Conservation (phyloP, 2,888 invertebrate genomes). For the Pteria penguin region DNA sequence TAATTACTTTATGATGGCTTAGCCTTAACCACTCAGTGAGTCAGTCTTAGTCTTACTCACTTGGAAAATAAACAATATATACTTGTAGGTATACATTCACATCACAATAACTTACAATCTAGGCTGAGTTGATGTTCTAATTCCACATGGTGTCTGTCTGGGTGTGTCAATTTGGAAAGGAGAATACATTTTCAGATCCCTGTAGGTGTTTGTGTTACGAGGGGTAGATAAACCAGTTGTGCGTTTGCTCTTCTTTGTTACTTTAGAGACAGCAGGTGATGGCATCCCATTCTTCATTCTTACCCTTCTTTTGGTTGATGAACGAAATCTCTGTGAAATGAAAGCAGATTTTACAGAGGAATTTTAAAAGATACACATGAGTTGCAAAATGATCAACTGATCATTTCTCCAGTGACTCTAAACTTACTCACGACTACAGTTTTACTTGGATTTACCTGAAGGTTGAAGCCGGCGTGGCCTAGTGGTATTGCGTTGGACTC, state of each 20-base stretch:
- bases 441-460: no score
- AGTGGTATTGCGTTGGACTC: no score
- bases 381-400: no score
- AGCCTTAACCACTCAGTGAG: no score
- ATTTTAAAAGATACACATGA: no score
- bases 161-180: slow-evolving; percentile 72
- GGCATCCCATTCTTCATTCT: slow-evolving; percentile 50
- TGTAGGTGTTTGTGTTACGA: neutral
- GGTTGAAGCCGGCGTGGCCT: no score
- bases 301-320: slow-evolving; percentile 60
- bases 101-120: slow-evolving; percentile 3
- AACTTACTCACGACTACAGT: no score
- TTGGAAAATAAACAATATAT: no score
- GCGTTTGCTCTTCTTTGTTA: slow-evolving; percentile 11
- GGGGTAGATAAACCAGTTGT: neutral
- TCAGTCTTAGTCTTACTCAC: no score
- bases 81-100: neutral
- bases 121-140: slow-evolving; percentile 26
- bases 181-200: slow-evolving; percentile 66
- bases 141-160: slow-evolving; percentile 17
- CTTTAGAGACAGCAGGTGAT: slow-evolving; percentile 40
- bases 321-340: slow-evolving; percentile 67
- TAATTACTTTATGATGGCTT: no score
- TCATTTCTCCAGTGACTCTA: no score
- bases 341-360: slow-evolving; percentile 11